Conservation (phyloP, 2,113 vertebrate genomes). For the Leuciscus idus region DNA sequence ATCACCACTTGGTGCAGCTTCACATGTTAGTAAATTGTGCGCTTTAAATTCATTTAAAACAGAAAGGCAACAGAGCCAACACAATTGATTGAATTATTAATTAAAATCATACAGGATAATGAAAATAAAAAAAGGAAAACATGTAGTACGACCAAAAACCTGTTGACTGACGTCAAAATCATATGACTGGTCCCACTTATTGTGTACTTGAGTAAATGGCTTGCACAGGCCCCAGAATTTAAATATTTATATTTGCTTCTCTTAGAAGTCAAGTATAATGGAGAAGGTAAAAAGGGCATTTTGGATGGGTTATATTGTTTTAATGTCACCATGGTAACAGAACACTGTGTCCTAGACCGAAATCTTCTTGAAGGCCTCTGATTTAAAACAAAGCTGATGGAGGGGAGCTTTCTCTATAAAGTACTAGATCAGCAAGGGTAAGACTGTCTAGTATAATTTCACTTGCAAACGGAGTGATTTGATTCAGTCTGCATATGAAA, state of each 20-base stretch:
- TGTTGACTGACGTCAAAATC: background rate
- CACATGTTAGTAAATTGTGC: constrained; percentile 19
- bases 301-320: constrained; percentile 20
- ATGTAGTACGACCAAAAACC: background rate
- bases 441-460: background rate
- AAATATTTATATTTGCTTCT: background rate
- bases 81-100: constrained; percentile 11
- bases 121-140: background rate
- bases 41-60: constrained; percentile 17
- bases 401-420: background rate
- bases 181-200: background rate
- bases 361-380: constrained; percentile 8
- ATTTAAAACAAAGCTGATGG: background rate
- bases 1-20: background rate
- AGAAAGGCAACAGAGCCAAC: constrained; percentile 3
- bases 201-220: background rate
- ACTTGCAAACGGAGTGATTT: background rate
- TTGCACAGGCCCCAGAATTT: background rate
- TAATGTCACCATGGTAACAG: constrained; percentile 21
- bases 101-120: background rate
- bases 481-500: background rate
- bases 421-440: background rate
- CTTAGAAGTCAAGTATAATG: constrained; percentile 9
- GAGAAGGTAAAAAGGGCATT: background rate
- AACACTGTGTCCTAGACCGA: background rate